Conservation (phyloP, 2,888 invertebrate species). For the Thecophora atra region DNA sequence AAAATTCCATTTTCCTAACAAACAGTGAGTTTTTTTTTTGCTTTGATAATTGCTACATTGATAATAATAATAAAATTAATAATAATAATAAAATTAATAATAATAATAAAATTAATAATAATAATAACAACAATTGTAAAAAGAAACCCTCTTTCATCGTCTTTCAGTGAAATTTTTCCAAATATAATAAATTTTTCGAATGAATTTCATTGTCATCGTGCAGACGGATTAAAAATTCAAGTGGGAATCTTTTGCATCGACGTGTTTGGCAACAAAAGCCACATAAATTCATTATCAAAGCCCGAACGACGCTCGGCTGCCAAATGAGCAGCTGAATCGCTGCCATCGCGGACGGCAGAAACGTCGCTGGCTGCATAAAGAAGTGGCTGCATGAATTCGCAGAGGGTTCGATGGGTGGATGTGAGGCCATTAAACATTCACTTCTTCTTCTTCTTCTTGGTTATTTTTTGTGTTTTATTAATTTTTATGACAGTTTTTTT, state of each 20-base stretch:
- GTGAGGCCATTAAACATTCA: too few relatives aligned
- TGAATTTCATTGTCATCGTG: background rate
- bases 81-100: constrained; percentile 4
- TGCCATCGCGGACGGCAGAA: too few relatives aligned
- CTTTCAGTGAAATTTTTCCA: background rate
- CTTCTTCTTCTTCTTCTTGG: background rate
- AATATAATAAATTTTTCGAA: background rate
- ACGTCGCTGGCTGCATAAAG: too few relatives aligned
- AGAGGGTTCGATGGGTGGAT: background rate
- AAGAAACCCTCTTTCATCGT: background rate
- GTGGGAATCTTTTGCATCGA: background rate
- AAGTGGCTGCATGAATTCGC: too few relatives aligned
- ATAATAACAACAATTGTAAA: background rate
- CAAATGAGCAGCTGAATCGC: too few relatives aligned
- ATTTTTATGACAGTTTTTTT: background rate
- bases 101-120: background rate
- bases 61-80: background rate
- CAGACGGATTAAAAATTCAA: background rate
- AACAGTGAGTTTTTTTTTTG: too few relatives aligned
- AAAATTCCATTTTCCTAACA: too few relatives aligned
- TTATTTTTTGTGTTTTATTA: background rate
- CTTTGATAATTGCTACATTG: too few relatives aligned
- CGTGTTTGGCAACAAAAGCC: too few relatives aligned
- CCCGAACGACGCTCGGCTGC: too few relatives aligned
- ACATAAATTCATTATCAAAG: constrained; percentile 7